Base-by-base conservation (phyloP, 1,140 invertebrate species). In the Heliconius congener region DNA sequence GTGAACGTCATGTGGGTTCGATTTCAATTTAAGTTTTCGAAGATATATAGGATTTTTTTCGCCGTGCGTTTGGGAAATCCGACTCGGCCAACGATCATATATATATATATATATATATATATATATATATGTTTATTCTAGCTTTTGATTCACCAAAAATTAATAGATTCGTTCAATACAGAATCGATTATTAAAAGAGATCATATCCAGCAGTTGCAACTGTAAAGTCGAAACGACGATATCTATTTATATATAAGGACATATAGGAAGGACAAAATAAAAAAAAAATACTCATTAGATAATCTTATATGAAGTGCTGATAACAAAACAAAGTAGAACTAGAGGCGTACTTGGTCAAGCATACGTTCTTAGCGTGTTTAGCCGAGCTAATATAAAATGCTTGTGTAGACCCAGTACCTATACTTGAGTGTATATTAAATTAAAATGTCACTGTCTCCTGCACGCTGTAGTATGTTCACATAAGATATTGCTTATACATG, bases 211-310 rank as follows among this genome's bases (percentile, higher is more conserved):
- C 1, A 50, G 46, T 50, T 50, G 11, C 46, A 50, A 50, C 16
- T 16, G 0, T 50, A 50, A 13, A 50, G 3, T 18, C 11, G 13
- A 4, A 50, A 18, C 46, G 46, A 16, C 3, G 13, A 50, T 50
- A 13, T 3, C 46, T 50, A 18, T 52, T 19, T 52, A 19, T 52
- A 19, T 52, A 52, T 30, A 30, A 30, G 30, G 30, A 30, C 8
- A 18, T 52, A 52, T 52, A 6, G 50, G 18, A 52, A 19, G 5
- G 18, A 19, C 1, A 52, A 8, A 76, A 78, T 79, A 85, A 83
- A 74, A 81, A 74, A 81, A 81, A 81, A 71, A 19, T 23, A 18
- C 50, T 57, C 9, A 57, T n/a, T 23, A 57, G 3, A 66, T 30
- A 30, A 16, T 30, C 60, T 30, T 66, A 66, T 66, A 66, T 13